A percentile compares a stretch with the other conserved stretches of the same genome.
These are phyloP conservation scores for Julus scandinavius DNA, from an alignment of 2,888 invertebrate species.

Conservation along the genomic window DNA sequence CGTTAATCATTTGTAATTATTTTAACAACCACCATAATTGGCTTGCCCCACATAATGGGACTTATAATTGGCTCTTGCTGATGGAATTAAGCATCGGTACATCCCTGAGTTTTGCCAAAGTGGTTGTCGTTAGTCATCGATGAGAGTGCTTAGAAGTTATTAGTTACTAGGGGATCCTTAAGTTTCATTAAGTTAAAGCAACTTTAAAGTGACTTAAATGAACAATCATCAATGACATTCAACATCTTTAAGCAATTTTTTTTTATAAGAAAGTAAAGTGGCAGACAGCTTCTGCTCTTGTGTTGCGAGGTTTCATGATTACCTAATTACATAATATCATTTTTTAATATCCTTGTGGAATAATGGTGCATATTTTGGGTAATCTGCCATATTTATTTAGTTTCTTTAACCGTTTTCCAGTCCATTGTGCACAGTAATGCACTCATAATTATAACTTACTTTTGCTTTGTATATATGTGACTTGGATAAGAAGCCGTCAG, in stretches of 20 bases:
- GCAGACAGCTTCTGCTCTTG: too few relatives aligned
- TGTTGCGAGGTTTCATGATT: not conserved
- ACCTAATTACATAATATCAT: too few relatives aligned
- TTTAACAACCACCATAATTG: not conserved
- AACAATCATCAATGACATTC: not conserved
- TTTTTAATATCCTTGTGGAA: too few relatives aligned
- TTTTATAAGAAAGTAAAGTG: too few relatives aligned
- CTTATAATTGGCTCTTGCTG: not conserved
- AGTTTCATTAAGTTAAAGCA: not conserved
- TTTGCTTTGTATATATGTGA: conserved; percentile 80
- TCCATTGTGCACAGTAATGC: not conserved
- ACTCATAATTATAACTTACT: conserved; percentile 65
- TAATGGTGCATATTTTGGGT: not conserved
- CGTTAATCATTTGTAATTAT: not conserved
- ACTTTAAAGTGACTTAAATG: not conserved
- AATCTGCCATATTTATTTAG: not conserved
- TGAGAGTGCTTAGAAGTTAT: not conserved
- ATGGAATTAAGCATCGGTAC: not conserved
- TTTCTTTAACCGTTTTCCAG: not conserved
- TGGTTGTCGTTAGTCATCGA: not conserved
- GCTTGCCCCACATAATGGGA: conserved; percentile 39
- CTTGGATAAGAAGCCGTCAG: conserved; percentile 77
- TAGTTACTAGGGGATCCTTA: not conserved
- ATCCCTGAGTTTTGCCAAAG: not conserved
- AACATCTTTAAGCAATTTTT: not conserved